Evolutionary conservation across 2,888 invertebrate genomes (phyloP), one percentile per base, ranked within the genome.

Genomic region (Caradrina clavipalpis): DNA sequence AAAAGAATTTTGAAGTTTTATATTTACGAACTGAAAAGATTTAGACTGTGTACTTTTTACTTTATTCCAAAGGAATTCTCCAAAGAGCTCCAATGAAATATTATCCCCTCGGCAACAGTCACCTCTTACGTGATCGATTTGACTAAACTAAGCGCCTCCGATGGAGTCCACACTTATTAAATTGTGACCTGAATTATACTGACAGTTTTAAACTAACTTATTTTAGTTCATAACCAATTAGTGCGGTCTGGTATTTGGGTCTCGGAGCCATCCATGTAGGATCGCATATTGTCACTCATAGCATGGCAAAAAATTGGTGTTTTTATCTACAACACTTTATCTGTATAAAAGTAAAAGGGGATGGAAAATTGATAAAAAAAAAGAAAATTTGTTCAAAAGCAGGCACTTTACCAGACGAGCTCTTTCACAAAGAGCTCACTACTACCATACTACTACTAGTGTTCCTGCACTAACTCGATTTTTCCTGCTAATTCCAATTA

Each of bases 71-170:
- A 21, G 51, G 17, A 50, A 45, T 45, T 53, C 67, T 61, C 64
- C 21, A 35, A 68, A 54, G 68, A 61, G 50, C 47, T 54, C 22
- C 64, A 65, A 50, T 69, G 77, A 77, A 73, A 78, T 65, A 78
- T 77, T 65, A 62, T 69, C 31, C 78, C 65, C 73, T 35, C 22
- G 78, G 51, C 49, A 64, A 77, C 68, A 59, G 68, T 62, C 78
- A 62, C 51, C 22, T 57, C 47, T 59, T 56, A 67, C 63, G 78
- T 73, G 68, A 77, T 77, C 61, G 64, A 77, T 73, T 77, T 61
- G 21, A 55, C 50, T 22, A 22, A 62, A 71, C 49, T 50, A 22
- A 50, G 53, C 42, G 56, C 26, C 63, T 31, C 26, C 26, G 39
- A 19, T 50, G 69, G 22, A 75, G 15, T 2, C 47, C 39, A 39